Evolutionary conservation across 1,140 invertebrate genomes (phyloP).

Genomic region (Ceratina australensis): DNA sequence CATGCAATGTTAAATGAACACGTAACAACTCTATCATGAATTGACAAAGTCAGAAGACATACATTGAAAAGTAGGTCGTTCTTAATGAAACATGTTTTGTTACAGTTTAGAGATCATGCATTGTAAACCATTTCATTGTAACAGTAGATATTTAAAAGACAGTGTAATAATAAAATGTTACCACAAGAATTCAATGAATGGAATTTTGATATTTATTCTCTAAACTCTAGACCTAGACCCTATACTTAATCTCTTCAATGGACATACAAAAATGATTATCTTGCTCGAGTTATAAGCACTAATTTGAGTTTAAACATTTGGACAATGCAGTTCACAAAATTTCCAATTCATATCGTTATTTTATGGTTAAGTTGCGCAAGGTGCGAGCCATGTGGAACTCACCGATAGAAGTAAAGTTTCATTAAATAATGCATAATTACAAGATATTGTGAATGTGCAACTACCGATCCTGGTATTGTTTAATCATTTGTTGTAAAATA

Average conservation of each 20-base stretch:
- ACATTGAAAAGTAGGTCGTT: background rate
- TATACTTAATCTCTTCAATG: too few species aligned
- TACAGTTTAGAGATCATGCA: background rate
- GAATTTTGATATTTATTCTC: background rate
- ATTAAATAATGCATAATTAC: background rate
- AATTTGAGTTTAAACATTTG: too few species aligned
- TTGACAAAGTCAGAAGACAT: background rate
- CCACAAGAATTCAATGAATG: background rate
- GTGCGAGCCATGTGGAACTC: background rate
- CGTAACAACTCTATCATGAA: background rate
- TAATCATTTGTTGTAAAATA: background rate
- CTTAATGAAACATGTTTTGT: slow-evolving; percentile 4
- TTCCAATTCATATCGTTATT: too few species aligned
- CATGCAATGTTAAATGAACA: background rate
- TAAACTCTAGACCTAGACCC: too few species aligned
- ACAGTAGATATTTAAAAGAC: slow-evolving; percentile 5
- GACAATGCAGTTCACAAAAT: too few species aligned
- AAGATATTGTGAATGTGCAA: background rate
- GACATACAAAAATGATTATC: too few species aligned
- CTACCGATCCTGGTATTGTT: background rate
- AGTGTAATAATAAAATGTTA: slow-evolving; percentile 24
- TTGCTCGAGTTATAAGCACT: too few species aligned
- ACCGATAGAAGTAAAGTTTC: background rate
- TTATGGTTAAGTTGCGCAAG: slow-evolving; percentile 4
- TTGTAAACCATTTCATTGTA: background rate